These are phyloP conservation scores for Dendrolimus pini DNA, from an alignment of 2,888 invertebrate species.

Conservation along the genomic window DNA sequence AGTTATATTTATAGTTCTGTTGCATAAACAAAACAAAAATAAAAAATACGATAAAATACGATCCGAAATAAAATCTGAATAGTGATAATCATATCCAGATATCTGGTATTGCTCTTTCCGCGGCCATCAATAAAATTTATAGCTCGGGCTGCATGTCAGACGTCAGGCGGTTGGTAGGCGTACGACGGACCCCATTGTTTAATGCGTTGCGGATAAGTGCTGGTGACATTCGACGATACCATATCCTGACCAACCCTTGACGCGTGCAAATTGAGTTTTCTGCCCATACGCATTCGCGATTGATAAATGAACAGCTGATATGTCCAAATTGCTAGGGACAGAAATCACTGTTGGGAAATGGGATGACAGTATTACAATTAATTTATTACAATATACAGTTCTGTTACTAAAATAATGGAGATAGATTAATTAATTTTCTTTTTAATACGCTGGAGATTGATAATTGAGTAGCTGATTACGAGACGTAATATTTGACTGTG, in stretches of 20 bases:
- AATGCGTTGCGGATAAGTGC: conserved; percentile 28
- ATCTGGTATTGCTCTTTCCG: neutral
- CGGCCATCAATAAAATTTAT: neutral
- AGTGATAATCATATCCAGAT: neutral
- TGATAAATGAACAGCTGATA: neutral
- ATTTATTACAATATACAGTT: no score
- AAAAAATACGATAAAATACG: no score
- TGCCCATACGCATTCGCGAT: conserved; percentile 32
- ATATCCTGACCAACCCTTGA: conserved; percentile 35
- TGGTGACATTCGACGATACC: conserved; percentile 50
- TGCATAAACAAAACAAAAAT: no score
- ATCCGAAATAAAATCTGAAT: neutral
- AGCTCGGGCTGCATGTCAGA: neutral
- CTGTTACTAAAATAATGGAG: no score
- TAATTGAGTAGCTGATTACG: no score
- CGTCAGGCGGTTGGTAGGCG: neutral
- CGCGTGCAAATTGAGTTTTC: conserved; percentile 60
- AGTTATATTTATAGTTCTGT: no score
- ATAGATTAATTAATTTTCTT: no score
- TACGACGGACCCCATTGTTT: neutral
- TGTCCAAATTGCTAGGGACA: no score
- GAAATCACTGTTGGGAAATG: no score
- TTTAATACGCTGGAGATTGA: no score
- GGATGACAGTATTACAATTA: no score
- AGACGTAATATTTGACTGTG: no score